Evolutionary conservation across 2,113 vertebrate species (phyloP), one percentile per base, ranked within the genome.

Genomic region (Ellobius talpinus): DNA sequence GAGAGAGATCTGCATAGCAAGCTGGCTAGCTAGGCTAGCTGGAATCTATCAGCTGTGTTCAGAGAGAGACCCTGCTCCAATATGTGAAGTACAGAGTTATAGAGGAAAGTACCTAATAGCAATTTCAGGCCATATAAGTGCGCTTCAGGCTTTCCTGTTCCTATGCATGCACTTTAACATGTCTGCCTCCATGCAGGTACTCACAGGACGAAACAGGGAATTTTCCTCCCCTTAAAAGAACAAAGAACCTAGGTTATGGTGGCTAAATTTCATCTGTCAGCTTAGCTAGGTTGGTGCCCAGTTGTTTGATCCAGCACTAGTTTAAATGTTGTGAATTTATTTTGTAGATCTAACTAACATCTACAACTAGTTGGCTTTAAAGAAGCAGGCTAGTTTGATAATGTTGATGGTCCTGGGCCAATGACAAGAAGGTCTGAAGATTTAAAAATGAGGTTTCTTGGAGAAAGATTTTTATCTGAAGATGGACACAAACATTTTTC

Each of bases 391-490:
- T 50, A 42, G 8, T 81, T 36, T 92, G 3, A 47, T 85, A 92
- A 87, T 42, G 74, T 61, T 31, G 14, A 5, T 87, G 45, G 12
- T 21, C 3, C 0, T 82, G 14, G 66, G 85, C 23, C 31, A 61
- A 68, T 79, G 33, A 85, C 63, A 63, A n/a, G 68, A 95, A 76
- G 33, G 31, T 65, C 3, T 61, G 86, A 65, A 47, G 36, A 47
- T 76, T 55, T 58, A 65, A 65, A 89, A 93, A 89, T 70, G 52
- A 91, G 17, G n/a, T 82, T 91, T 89, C 31, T 78, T 91, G 9
- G 85, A 74, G 23, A 84, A 90, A 1, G 6, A 93, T 79, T 52
- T 95, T 23, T 88, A 70, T 45, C 1, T 87, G 17, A 89, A 93
- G 61, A 78, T 10, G 73, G 58, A 72, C 14, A 63, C n/a, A 95